Conservation (phyloP, 2,113 vertebrate species). For the Cyanoderma ruficeps region DNA sequence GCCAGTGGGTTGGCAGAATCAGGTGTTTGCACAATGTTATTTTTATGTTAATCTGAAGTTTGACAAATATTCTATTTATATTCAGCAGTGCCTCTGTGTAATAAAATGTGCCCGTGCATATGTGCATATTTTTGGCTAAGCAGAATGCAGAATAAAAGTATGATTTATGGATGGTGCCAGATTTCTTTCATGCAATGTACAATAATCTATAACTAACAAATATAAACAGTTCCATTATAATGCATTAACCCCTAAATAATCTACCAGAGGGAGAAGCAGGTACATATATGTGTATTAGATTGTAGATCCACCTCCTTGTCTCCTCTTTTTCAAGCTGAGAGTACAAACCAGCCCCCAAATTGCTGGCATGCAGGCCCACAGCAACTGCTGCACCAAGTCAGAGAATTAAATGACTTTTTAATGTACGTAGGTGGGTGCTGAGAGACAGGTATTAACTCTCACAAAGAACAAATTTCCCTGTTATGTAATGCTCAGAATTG, state of each 20-base stretch:
- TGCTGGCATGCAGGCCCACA: neutral
- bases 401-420: neutral
- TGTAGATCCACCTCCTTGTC: neutral
- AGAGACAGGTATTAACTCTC: neutral
- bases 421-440: neutral
- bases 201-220: neutral
- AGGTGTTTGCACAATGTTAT: neutral
- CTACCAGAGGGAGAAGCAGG: neutral
- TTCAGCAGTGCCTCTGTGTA: neutral
- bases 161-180: neutral
- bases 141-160: neutral
- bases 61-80: conserved; percentile 23
- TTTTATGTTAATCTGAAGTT: neutral
- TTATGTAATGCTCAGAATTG: neutral
- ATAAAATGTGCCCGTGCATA: neutral
- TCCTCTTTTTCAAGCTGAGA: neutral
- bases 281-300: neutral
- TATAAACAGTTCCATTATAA: neutral
- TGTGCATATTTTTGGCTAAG: neutral
- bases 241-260: neutral
- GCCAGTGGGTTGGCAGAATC: neutral
- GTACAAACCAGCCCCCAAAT: neutral
- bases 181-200: neutral
- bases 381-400: neutral
- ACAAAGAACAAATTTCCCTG: neutral